Evolutionary conservation across 2,113 vertebrate species (phyloP).

Genomic region (Sylvicapra grimmia): DNA sequence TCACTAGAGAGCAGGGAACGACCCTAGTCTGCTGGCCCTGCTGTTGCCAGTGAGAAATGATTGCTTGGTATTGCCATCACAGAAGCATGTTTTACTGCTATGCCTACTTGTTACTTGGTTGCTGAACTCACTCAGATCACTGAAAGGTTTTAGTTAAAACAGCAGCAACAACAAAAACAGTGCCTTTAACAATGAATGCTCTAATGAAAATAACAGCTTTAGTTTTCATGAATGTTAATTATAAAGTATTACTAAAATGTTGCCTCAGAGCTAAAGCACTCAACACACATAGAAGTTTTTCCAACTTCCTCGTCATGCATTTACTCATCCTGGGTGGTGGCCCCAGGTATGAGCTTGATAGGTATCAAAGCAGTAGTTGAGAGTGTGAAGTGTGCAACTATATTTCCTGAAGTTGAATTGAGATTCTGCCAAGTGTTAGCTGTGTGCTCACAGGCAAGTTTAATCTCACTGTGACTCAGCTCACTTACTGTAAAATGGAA

Average conservation of each 20-base stretch:
- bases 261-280: neutral
- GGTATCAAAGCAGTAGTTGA: neutral
- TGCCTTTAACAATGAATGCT: neutral
- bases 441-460: neutral
- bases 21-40: neutral
- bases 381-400: neutral
- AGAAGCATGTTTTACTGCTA: neutral
- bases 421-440: neutral
- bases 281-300: neutral
- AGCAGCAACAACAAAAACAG: neutral
- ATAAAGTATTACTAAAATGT: neutral
- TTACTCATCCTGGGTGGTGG: neutral
- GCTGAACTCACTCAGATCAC: neutral
- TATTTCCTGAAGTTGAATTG: neutral
- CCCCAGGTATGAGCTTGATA: neutral
- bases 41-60: neutral
- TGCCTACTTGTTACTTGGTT: neutral
- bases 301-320: neutral
- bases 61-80: neutral
- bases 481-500: neutral
- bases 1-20: neutral
- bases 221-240: neutral
- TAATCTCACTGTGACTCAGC: neutral
- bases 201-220: conserved; percentile 17
- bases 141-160: neutral